phyloP scores from a whole-genome alignment of 2,113 vertebrate species.

The Polyodon spathula region DNA sequence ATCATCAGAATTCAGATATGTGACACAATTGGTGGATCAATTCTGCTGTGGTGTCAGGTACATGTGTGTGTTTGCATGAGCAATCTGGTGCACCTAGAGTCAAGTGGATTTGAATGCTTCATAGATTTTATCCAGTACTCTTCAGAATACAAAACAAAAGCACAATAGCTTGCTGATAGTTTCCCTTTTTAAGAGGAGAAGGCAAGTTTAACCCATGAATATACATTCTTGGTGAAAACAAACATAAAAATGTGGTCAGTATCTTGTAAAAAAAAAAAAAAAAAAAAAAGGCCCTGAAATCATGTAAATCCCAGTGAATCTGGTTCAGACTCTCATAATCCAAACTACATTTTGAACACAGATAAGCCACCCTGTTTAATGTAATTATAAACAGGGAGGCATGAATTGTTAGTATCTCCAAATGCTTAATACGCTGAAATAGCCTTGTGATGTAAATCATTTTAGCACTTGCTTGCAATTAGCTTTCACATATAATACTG shows the following conservation, averaged over 20 bases:
- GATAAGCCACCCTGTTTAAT: constrained; percentile 67
- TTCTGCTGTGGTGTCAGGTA: constrained; percentile 53
- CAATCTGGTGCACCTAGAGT: constrained; percentile 55
- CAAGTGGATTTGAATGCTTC: constrained; percentile 65
- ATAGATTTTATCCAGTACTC: constrained; percentile 40
- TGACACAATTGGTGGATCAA: constrained; percentile 57
- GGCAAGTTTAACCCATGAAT: constrained; percentile 58
- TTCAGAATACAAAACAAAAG: constrained; percentile 51
- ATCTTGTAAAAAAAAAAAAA: too few relatives aligned
- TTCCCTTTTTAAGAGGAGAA: constrained; percentile 59
- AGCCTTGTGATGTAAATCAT: constrained; percentile 56
- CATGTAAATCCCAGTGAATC: constrained; percentile 34
- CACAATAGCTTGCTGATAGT: constrained; percentile 46
- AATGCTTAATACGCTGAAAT: constrained; percentile 49
- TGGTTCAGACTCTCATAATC: constrained; percentile 59
- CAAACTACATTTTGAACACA: constrained; percentile 56
- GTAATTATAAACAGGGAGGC: constrained; percentile 62
- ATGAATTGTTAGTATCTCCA: constrained; percentile 59
- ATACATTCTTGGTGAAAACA: constrained; percentile 24
- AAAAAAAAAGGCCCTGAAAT: too few relatives aligned
- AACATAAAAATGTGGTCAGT: too few relatives aligned
- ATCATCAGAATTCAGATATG: constrained; percentile 62
- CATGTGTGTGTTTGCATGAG: constrained; percentile 51
- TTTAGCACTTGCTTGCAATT: constrained; percentile 57
- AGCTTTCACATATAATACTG: constrained; percentile 53